These are phyloP conservation scores for Pyxicephalus adspersus DNA, from an alignment of 2,113 vertebrate species.

Conservation along the genomic window DNA sequence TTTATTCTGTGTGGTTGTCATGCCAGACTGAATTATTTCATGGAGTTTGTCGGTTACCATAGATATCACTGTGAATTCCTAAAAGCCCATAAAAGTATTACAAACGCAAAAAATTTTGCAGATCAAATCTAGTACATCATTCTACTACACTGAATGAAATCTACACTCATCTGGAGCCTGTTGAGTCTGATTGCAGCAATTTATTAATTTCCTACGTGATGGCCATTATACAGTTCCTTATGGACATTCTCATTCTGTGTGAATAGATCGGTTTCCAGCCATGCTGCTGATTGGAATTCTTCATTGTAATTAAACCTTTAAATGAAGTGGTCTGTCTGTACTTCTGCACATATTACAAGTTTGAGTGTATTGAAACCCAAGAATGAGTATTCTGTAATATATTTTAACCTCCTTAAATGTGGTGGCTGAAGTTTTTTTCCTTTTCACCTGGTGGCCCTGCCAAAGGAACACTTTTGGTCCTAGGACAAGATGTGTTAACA, in stretches of 20 bases:
- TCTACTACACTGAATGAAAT: neutral
- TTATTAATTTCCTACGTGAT: slow-evolving; percentile 1
- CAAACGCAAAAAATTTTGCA: neutral
- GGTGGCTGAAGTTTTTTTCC: no score
- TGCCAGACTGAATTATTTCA: neutral
- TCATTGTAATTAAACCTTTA: slow-evolving; percentile 32
- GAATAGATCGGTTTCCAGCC: neutral
- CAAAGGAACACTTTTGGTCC: no score
- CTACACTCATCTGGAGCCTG: neutral
- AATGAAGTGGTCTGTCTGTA: slow-evolving; percentile 8
- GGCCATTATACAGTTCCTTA: neutral
- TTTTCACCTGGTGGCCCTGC: no score
- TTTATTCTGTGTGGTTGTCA: neutral
- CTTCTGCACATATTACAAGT: no score
- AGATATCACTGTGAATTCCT: neutral
- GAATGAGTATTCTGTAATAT: no score
- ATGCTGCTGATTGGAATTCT: slow-evolving; percentile 32
- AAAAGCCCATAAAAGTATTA: neutral
- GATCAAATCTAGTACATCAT: neutral
- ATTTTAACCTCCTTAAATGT: no score
- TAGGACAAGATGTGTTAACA: no score
- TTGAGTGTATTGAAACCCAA: no score
- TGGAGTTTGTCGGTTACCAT: neutral
- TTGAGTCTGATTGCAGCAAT: neutral
- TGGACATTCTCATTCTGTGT: neutral